Conservation (phyloP, 1,140 invertebrate genomes). For the Sipha flava region DNA sequence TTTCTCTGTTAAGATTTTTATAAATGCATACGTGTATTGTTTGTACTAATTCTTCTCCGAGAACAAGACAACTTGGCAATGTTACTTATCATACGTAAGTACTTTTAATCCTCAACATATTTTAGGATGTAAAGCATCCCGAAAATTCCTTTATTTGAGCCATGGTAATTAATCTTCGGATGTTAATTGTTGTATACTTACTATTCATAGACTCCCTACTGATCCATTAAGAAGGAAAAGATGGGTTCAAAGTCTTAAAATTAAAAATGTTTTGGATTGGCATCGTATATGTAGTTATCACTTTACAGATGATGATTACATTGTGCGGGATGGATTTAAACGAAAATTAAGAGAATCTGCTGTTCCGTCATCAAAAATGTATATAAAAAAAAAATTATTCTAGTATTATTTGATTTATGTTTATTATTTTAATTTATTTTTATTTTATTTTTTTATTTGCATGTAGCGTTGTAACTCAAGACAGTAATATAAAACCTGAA, state of each 20-base stretch:
- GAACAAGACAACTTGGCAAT: too few relatives aligned
- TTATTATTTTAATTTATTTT: too few relatives aligned
- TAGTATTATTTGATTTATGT: too few relatives aligned
- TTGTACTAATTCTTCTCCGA: not conserved
- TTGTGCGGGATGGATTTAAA: rapidly evolving
- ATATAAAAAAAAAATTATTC: too few relatives aligned
- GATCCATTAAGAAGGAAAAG: not conserved
- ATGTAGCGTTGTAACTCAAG: too few relatives aligned
- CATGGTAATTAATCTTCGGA: too few relatives aligned
- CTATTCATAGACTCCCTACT: not conserved
- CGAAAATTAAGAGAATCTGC: not conserved
- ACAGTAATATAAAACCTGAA: too few relatives aligned
- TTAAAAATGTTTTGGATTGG: not conserved
- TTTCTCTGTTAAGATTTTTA: too few relatives aligned
- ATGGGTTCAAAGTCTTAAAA: not conserved
- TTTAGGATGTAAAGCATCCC: too few relatives aligned
- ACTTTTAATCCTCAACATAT: too few relatives aligned
- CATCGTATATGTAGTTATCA: not conserved
- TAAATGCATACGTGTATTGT: not conserved
- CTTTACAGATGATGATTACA: not conserved
- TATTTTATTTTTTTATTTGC: too few relatives aligned
- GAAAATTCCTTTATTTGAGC: too few relatives aligned
- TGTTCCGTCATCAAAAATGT: not conserved
- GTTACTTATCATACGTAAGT: not conserved
- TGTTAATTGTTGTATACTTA: not conserved